Base-by-base conservation (phyloP, 2,113 vertebrate species). In the Crotalus viridis region DNA sequence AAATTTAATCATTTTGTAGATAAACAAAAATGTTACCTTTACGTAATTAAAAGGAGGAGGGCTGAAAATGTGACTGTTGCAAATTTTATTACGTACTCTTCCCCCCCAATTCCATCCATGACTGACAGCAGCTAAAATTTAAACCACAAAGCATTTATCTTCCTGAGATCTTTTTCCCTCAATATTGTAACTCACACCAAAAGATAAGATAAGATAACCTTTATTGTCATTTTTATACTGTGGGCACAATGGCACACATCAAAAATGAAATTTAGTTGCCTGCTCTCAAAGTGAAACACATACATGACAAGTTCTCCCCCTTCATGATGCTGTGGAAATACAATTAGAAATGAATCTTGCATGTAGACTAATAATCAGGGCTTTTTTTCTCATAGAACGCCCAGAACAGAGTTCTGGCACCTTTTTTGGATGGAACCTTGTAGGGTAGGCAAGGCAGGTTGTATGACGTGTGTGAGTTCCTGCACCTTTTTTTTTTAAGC, bases 1-100 rank as follows among this genome's bases (percentile, higher is more conserved):
- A 0, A 43, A 39, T 51, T 28, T 90, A 95, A 33, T 91, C 0
- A 0, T 19, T 0, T 10, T 21, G 19, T 57, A 57, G 4, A 22
- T 13, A 9, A 59, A 59, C 86, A 54, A 52, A 52, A 54, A 87
- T 87, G 28, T n/a, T 28, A 54, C 12, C 54, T 54, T 4, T 52
- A 21, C 1, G 28, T 57, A 21, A 22, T 57, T 57, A 57, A 57
- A 57, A 22, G 21, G 26, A 69, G 26, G 3, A 26, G 46, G 10
- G 46, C 24, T 86, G 21, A 86, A 24, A 86, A 4, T 22, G 85
- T 57, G 56, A 22, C 56, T 22, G 21, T 57, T 57, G 24, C 10
- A 52, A 12, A 51, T 24, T 4, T 57, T 57, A 57, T 57, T 39
- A 39, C 39, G 0, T 51, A 24, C 10, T 87, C 15, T 13, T n/a